Base-by-base conservation (phyloP, 2,888 invertebrate genomes). In the Athalia cordata region DNA sequence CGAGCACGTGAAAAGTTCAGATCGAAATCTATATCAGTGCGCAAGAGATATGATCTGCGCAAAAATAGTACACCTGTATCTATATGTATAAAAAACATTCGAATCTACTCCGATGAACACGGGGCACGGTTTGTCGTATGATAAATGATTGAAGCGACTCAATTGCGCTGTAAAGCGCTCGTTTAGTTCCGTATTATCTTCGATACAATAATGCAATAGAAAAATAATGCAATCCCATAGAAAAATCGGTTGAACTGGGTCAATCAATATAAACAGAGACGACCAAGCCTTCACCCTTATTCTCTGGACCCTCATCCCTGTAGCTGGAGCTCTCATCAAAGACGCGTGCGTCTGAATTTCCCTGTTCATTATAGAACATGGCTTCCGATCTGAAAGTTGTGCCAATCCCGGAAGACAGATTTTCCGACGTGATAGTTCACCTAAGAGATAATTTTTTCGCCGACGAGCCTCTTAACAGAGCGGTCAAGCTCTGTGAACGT, bases 391-490 rank as follows among this genome's bases (percentile, higher is more conserved):
- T 92, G 89, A 91, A 90, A 79, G 91, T 91, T 81, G 88, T 88
- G 55, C 88, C 91, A 62, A 91, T 93, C 77, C 91, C 92, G 47
- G 90, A 91, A 82, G 88, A 91, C 62, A 91, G 91, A 80, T 93
- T 92, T 83, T 92, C 93, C 47, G 93, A 93, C 47, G 95, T 96
- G 70, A 93, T 96, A 80, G 89, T 92, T 47, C 96, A 96, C 87
- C 91, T 96, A 74, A 92, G 95, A 55, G 91, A 93, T 82, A 95
- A 94, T 86, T 95, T 95, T 91, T 96, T 96, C 89, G 94, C 95
- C 0, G 96, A 96, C 87, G 96, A 96, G 88, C 96, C 96, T 0
- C 92, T 96, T 66, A 96, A 96, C 90, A 93, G 93, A 83, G 95
- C 96, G 0, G 94, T 96, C n/a, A 92, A 93, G 9, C 91, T 96